Conservation (phyloP, 2,888 invertebrate genomes). For the Monoplex corrugatus region DNA sequence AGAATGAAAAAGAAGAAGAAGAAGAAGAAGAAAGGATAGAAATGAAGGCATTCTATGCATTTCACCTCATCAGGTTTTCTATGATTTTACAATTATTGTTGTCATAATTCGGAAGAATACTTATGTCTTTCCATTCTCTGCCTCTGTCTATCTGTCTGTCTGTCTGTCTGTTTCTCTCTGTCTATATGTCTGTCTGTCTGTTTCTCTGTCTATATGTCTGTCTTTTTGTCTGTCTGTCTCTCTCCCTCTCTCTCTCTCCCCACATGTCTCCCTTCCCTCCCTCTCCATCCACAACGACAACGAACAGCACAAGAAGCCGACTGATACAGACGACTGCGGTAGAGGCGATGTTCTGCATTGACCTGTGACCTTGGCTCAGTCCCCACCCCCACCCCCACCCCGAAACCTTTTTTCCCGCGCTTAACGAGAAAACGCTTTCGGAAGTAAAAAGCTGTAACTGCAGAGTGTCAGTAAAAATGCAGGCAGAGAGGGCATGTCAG, state of each 20-base stretch:
- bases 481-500: background rate
- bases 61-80: no score
- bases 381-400: background rate
- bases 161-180: no score
- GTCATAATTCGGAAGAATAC: no score
- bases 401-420: no score
- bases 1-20: no score
- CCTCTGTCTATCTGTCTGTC: no score
- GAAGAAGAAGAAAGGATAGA: no score
- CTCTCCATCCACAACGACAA: background rate
- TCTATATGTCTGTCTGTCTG: background rate
- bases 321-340: background rate
- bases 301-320: background rate
- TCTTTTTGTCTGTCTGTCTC: no score
- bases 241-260: background rate
- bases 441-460: slow-evolving; percentile 1
- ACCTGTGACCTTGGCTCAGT: background rate
- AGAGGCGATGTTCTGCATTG: background rate
- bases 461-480: background rate
- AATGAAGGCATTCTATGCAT: no score
- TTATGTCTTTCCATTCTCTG: no score
- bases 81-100: no score
- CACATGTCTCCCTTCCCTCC: background rate
- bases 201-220: background rate
- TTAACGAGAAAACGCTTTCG: slow-evolving; percentile 14